Evolutionary conservation across 2,888 invertebrate species (phyloP).

Genomic region (Caradrina kadenii): DNA sequence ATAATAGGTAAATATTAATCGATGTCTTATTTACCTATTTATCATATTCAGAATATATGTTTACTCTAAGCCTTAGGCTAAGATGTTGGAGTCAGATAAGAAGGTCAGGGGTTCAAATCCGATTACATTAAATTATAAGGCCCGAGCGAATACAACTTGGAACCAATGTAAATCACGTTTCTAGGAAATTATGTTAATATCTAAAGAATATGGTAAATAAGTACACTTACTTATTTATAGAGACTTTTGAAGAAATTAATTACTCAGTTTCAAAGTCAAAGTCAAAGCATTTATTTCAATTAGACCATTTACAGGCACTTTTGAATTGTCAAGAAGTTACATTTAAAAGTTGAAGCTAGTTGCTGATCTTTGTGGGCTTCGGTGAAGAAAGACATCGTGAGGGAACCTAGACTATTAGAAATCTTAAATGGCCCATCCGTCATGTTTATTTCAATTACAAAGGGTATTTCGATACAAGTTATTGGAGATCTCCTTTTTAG

Average conservation of each 20-base stretch:
- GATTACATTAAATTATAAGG: constrained; percentile 55
- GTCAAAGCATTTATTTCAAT: too few species aligned
- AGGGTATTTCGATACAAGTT: too few species aligned
- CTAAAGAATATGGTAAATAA: constrained; percentile 19
- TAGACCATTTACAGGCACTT: too few species aligned
- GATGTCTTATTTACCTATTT: constrained; percentile 30
- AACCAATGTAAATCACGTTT: constrained; percentile 32
- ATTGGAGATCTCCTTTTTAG: too few species aligned
- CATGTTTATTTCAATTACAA: too few species aligned
- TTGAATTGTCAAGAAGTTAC: too few species aligned
- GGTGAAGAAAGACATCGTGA: too few species aligned
- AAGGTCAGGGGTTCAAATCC: constrained; percentile 56
- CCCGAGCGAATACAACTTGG: constrained; percentile 28
- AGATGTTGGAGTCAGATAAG: constrained; percentile 46
- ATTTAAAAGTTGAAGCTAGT: too few species aligned
- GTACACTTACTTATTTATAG: not conserved
- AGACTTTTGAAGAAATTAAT: constrained; percentile 1
- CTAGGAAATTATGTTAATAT: constrained; percentile 29
- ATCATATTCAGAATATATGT: constrained; percentile 43
- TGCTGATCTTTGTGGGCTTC: too few species aligned
- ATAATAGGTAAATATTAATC: not conserved
- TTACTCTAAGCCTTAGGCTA: constrained; percentile 36
- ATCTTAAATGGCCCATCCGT: too few species aligned
- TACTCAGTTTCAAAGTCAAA: too few species aligned
- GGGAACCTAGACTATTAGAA: too few species aligned